A percentile compares a stretch with the other conserved stretches of the same genome.
These are phyloP conservation scores for Zosterops hypoxanthus DNA, from an alignment of 2,113 vertebrate species.

Conservation along the genomic window DNA sequence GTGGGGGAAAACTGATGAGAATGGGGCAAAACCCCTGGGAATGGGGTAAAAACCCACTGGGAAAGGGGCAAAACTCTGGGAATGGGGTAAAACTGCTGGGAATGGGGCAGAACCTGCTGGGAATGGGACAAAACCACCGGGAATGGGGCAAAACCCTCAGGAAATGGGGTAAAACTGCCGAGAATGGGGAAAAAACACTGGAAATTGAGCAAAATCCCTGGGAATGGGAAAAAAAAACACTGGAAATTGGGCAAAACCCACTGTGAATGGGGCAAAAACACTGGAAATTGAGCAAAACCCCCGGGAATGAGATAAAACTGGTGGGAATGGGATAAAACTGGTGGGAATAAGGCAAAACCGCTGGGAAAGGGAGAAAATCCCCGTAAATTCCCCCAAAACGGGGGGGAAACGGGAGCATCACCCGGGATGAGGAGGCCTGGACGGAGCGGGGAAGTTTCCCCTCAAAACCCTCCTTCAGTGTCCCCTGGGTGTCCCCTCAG, in stretches of 20 bases:
- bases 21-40: background rate
- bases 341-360: background rate
- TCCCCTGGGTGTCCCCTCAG: too few relatives aligned
- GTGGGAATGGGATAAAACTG: accelerated
- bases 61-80: too few relatives aligned
- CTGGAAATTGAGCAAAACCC: too few relatives aligned
- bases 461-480: background rate
- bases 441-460: background rate
- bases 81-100: too few relatives aligned
- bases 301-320: background rate
- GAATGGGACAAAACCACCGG: accelerated
- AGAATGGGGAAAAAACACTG: accelerated
- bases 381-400: too few relatives aligned
- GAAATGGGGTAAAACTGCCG: too few relatives aligned
- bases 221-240: too few relatives aligned
- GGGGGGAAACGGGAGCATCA: background rate
- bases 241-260: too few relatives aligned
- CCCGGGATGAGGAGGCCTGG: background rate
- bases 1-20: too few relatives aligned
- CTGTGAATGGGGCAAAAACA: too few relatives aligned
- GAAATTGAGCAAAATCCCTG: background rate
- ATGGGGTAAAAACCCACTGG: too few relatives aligned
- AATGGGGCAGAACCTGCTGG: too few relatives aligned
- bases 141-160: background rate
- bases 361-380: background rate